phyloP scores from a whole-genome alignment of 2,797 vertebrate genomes.

The Yasuhikotakia modesta region DNA sequence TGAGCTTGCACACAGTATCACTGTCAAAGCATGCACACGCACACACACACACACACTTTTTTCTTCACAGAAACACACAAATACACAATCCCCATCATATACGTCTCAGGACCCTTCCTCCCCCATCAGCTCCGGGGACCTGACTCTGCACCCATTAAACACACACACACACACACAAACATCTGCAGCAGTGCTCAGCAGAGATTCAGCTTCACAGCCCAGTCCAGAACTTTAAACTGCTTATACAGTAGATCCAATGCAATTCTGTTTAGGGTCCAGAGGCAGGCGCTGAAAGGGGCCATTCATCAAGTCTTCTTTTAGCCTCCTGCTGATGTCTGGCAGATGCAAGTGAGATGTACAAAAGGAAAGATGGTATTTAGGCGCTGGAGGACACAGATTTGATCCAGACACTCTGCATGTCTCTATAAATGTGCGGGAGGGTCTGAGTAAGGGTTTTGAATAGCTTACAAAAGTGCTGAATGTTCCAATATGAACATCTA shows the following conservation, averaged over 20 bases:
- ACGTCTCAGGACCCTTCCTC: constrained; percentile 36
- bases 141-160: constrained; percentile 56
- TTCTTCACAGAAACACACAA: constrained; percentile 30
- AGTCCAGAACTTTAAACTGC: constrained; percentile 57
- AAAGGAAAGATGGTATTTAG: constrained; percentile 41
- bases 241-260: constrained; percentile 57
- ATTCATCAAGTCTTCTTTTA: constrained; percentile 57
- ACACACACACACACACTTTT: constrained; percentile 29
- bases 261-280: constrained; percentile 52
- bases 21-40: constrained; percentile 33
- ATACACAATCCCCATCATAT: constrained; percentile 39
- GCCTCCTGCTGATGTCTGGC: constrained; percentile 45
- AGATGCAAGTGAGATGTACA: constrained; percentile 45
- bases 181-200: constrained; percentile 57
- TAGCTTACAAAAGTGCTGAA: constrained; percentile 52
- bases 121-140: constrained; percentile 48
- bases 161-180: constrained; percentile 47
- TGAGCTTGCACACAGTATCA: constrained; percentile 53
- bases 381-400: constrained; percentile 20
- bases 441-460: constrained; percentile 43
- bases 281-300: constrained; percentile 44
- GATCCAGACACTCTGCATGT: constrained; percentile 35
- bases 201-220: constrained; percentile 40
- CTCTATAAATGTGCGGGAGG: constrained; percentile 39
- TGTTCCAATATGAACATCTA: constrained; percentile 35